These are phyloP conservation scores for Oplegnathus fasciatus DNA, from an alignment of 2,113 vertebrate genomes.

Conservation along the genomic window DNA sequence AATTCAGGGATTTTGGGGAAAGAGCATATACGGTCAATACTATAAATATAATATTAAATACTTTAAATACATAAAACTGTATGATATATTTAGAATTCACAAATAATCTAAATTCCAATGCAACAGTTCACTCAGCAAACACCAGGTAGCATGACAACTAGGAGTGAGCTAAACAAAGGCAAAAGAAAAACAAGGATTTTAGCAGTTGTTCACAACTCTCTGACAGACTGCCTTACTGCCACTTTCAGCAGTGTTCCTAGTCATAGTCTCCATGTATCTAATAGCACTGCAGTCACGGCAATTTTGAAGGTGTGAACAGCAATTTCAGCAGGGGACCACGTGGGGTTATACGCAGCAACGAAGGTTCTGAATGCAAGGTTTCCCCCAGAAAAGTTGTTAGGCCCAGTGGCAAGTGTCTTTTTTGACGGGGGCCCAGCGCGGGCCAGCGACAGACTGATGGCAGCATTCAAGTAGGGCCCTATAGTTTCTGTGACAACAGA, in stretches of 20 bases:
- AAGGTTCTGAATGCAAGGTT: too few relatives aligned
- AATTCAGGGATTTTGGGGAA: background rate
- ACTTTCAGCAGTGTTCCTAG: background rate
- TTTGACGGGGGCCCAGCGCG: too few relatives aligned
- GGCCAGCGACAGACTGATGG: too few relatives aligned
- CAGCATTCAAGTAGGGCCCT: too few relatives aligned
- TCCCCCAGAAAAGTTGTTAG: too few relatives aligned
- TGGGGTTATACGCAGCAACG: background rate
- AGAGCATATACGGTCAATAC: background rate
- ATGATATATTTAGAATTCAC: background rate
- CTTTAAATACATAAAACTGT: background rate
- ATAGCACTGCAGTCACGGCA: background rate
- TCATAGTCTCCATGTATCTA: background rate
- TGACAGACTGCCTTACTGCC: background rate
- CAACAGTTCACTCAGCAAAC: background rate
- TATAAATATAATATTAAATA: background rate
- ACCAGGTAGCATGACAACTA: background rate
- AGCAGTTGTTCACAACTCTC: background rate
- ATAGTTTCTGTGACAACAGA: too few relatives aligned
- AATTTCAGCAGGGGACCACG: background rate
- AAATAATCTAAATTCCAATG: background rate
- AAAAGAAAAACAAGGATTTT: background rate
- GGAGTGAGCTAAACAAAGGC: background rate
- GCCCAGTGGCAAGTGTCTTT: too few relatives aligned
- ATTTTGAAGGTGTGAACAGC: slow-evolving; percentile 5